A percentile compares a stretch with the other conserved stretches of the same genome.
These are phyloP conservation scores for Atta cephalotes DNA, from an alignment of 1,140 invertebrate species.

Conservation along the genomic window DNA sequence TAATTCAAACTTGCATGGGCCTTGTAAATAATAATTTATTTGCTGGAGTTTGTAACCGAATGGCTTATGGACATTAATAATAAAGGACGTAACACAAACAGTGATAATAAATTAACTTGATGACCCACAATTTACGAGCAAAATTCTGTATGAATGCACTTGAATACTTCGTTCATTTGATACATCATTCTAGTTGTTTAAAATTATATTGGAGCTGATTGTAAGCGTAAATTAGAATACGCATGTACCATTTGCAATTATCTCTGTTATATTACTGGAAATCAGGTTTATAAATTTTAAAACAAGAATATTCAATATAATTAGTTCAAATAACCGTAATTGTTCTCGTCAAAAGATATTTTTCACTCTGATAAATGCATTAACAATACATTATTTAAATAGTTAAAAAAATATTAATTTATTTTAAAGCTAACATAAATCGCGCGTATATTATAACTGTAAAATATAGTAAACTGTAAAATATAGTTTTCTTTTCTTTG, in stretches of 20 bases:
- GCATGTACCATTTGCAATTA: background rate
- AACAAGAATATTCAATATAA: background rate
- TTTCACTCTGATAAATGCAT: background rate
- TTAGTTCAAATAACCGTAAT: background rate
- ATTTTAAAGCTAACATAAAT: background rate
- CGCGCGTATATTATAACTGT: background rate
- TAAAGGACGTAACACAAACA: background rate
- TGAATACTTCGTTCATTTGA: background rate
- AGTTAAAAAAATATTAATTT: background rate
- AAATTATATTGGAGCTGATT: background rate
- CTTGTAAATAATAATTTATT: slow-evolving; percentile 1
- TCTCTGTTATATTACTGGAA: background rate
- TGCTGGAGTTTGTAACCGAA: slow-evolving; percentile 49
- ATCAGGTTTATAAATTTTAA: slow-evolving; percentile 26
- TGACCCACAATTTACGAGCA: background rate
- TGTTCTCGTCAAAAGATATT: background rate
- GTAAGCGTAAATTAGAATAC: slow-evolving; percentile 18
- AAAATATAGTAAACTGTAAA: slow-evolving; percentile 1
- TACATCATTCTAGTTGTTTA: background rate
- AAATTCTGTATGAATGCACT: slow-evolving; percentile 18
- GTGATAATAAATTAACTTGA: background rate
- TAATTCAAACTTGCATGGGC: background rate
- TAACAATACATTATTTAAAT: background rate
- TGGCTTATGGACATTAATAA: background rate
- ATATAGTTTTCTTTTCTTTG: slow-evolving; percentile 13